Evolutionary conservation across 2,888 invertebrate species (phyloP), one percentile per base, ranked within the genome.

Genomic region (Drosophila fungiperda): DNA sequence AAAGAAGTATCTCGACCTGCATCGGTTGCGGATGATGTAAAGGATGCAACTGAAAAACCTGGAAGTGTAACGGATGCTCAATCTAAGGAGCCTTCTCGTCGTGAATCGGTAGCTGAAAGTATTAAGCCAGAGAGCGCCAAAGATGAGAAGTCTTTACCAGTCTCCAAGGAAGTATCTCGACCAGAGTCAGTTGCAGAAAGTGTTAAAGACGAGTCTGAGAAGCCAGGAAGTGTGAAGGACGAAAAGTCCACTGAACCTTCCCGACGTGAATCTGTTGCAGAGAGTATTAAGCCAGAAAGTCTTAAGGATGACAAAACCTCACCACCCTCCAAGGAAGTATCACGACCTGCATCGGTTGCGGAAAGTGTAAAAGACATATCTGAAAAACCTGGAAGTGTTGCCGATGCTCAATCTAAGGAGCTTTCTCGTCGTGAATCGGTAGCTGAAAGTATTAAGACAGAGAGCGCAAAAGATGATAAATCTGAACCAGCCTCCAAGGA

Each of bases 21-120:
- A 73, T 53, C 53, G 8, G 35, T 20, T 20, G 33, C 45, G 0
- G 74, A 52, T 11, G 70, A 60, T 17, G 20, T 26, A 0, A 70
- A 76, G 1, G 69, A 71, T 26, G 72, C 1, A 20, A 11, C 66
- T 29, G 67, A 71, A 17, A 33, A 52, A 1, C 33, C 12, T 12
- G 52, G 20, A 17, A 48, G 26, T 15, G 17, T 8, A 15, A 3
- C n/a, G 15, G 33, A 52, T 33, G 33, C 20, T 1, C 7, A 52
- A 1, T 35, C 20, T 1, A 1, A 11, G 20, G 20, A 52, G 1
- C 32, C 20, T 33, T 35, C 20, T 4, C 52, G 20, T 12, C 52
- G 1, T 12, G 52, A 20, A 52, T 52, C 33, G 1, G 20, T 7
- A 3, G 52, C 33, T 1, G 33, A 52, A 32, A 20, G 0, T 32